Evolutionary conservation across 1,140 invertebrate genomes (phyloP).

Genomic region (Drosophila miranda): DNA sequence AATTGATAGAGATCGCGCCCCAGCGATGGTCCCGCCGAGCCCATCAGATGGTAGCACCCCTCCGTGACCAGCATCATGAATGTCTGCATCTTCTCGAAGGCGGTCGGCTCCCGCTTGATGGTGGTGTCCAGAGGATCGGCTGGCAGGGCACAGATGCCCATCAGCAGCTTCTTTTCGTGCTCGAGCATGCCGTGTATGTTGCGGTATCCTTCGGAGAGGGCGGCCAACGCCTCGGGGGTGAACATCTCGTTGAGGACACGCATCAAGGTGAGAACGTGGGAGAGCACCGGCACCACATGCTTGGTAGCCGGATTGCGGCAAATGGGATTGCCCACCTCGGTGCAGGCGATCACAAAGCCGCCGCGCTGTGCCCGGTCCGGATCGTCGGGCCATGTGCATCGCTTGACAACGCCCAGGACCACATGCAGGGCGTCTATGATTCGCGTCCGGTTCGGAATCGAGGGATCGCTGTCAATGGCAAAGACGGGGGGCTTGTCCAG

Average conservation of each 20-base stretch:
- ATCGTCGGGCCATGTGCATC: slow-evolving; percentile 92
- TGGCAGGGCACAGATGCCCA: slow-evolving; percentile 84
- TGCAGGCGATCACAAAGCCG: slow-evolving; percentile 90
- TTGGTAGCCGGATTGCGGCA: slow-evolving; percentile 93
- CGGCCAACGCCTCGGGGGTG: slow-evolving; percentile 85
- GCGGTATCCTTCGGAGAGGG: slow-evolving; percentile 87
- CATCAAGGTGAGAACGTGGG: slow-evolving; percentile 89
- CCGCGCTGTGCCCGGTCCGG: slow-evolving; percentile 90
- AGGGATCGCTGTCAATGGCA: slow-evolving; percentile 80
- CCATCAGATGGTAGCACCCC: slow-evolving; percentile 90
- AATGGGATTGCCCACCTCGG: slow-evolving; percentile 89
- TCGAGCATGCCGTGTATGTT: slow-evolving; percentile 88
- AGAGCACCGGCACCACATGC: slow-evolving; percentile 90
- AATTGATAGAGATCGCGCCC: slow-evolving; percentile 92
- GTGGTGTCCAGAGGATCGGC: slow-evolving; percentile 83
- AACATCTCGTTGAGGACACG: slow-evolving; percentile 92
- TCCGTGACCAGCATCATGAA: slow-evolving; percentile 89
- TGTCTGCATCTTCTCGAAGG: slow-evolving; percentile 91
- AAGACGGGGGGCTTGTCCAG: slow-evolving; percentile 87
- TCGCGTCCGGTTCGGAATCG: slow-evolving; percentile 83
- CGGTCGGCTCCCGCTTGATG: slow-evolving; percentile 83
- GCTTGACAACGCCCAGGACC: slow-evolving; percentile 91
- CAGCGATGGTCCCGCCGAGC: slow-evolving; percentile 89
- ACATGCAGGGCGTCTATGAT: slow-evolving; percentile 87
- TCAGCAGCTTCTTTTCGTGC: slow-evolving; percentile 87